Base-by-base conservation (phyloP, 2,113 vertebrate species). In the Apistogramma diplotaenia region DNA sequence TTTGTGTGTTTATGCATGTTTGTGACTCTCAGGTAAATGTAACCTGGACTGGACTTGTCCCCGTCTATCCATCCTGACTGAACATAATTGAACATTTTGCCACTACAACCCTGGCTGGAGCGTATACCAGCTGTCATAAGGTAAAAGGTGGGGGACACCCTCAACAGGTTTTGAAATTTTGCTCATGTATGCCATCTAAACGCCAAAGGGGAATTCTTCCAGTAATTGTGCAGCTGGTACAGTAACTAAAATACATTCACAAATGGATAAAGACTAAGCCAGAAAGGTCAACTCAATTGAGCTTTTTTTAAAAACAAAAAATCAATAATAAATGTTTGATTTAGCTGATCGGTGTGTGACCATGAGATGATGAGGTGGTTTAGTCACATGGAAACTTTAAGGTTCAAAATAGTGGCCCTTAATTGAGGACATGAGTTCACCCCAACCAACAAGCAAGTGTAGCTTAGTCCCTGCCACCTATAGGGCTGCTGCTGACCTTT, bases 41-140 rank as follows among this genome's bases (percentile, higher is more conserved):
- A 70, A 21, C 61, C 53, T 27, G 43, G 43, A 8, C 57, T 46
- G 10, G 19, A 67, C 46, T n/a, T 57, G 23, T n/a, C n/a, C n/a
- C n/a, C n/a, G n/a, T n/a, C n/a, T n/a, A n/a, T n/a, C n/a, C n/a
- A n/a, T n/a, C n/a, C n/a, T n/a, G 43, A 8, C 57, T 46, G 10
- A 15, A 67, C 46, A 18, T 57, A n/a, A 87, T 23, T 57, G 84
- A 86, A 49, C 55, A 11, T 76, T 83, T 53, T 83, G 79, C 70
- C 77, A 83, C 73, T 78, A 74, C 40, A 65, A 35, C 19, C 72
- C 9, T 18, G 73, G 51, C 53, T 55, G 10, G 8, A 23, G 53
- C 11, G n/a, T 4, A 54, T 54, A 11, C 23, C 54, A 55, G 21
- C 54, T 3, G 2, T 55, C 54, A 55, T 25, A 55, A 13, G 21